Conservation (phyloP, 2,113 vertebrate genomes). For the Brevimyrus niger region DNA sequence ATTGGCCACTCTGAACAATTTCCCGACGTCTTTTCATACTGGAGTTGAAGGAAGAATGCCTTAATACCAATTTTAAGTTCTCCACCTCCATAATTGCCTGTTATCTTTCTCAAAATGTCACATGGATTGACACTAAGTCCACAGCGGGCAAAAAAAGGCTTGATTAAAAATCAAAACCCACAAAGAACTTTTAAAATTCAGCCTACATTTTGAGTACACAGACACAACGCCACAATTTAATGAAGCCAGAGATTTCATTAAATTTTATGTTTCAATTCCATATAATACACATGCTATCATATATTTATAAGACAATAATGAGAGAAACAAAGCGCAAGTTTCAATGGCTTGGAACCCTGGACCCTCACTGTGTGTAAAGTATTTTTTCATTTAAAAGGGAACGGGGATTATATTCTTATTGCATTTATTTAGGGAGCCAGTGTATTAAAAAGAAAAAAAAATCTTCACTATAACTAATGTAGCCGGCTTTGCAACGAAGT, state of each 20-base stretch:
- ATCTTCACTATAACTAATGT: not conserved
- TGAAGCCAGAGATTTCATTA: not conserved
- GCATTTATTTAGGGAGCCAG: not conserved
- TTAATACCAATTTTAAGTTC: not conserved
- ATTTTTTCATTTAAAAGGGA: not conserved
- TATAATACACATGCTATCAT: not conserved
- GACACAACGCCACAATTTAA: not conserved
- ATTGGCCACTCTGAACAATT: not conserved
- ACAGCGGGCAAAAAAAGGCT: not conserved
- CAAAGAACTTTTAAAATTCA: not conserved
- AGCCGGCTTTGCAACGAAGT: not conserved
- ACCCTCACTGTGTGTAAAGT: not conserved
- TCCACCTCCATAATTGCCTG: not conserved
- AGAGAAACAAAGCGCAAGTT: not conserved
- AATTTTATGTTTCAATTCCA: not conserved
- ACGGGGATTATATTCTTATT: not conserved
- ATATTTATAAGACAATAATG: not conserved
- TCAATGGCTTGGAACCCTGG: not conserved
- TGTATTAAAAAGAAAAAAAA: not conserved
- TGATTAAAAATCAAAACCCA: not conserved
- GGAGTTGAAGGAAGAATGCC: not conserved
- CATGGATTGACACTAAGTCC: not conserved
- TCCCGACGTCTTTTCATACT: not conserved
- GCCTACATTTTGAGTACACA: not conserved
- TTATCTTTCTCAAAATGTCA: not conserved